Evolutionary conservation across 35 echinoderm and acorn worm species (phyloP), one percentile per base, ranked within the genome.

Genomic region (Acanthaster planci): DNA sequence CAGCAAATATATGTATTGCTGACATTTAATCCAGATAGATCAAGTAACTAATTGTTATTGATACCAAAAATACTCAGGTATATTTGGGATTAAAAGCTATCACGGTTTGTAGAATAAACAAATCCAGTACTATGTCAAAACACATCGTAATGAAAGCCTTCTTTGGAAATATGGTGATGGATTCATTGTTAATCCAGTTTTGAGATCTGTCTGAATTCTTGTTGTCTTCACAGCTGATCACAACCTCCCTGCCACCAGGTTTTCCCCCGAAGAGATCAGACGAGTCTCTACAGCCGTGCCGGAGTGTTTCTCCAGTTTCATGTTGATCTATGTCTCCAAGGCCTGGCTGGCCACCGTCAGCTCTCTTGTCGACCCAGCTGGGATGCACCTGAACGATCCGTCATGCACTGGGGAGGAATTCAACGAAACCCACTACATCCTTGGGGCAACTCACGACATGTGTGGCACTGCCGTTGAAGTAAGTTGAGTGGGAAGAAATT

Each of bases 261-360:
- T 58, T 30, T 21, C 54, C 36, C 54, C 54, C 14, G 77, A 50
- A 40, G 37, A 59, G 29, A 31, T 57, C 53, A 7, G 51, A 21
- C n/a, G 53, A 16, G 27, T 10, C 9, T 27, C 51, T 0, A 83
- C 79, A 0, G 79, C 47, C 10, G 40, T 55, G 40, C 82, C 82
- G 22, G 31, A 60, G 34, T 84, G 82, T 30, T 84, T 84, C 39
- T 30, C 55, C 34, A 67, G 55, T 34, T 68, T 32, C 55, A 84
- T 84, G 82, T 10, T 34, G 27, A 68, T 84, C 52, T 84, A 84
- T 15, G 82, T 84, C 1, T 68, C 82, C 6, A 84, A 84, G 36
- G 9, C 44, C 17, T 38, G 52, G 30, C 31, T 84, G 9, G 26
- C 44, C n/a, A 16, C 40, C 0, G 64, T 72, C 64, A 72, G 64